Evolutionary conservation across 2,888 invertebrate species (phyloP).

Genomic region (Chloroclystis v-ata): DNA sequence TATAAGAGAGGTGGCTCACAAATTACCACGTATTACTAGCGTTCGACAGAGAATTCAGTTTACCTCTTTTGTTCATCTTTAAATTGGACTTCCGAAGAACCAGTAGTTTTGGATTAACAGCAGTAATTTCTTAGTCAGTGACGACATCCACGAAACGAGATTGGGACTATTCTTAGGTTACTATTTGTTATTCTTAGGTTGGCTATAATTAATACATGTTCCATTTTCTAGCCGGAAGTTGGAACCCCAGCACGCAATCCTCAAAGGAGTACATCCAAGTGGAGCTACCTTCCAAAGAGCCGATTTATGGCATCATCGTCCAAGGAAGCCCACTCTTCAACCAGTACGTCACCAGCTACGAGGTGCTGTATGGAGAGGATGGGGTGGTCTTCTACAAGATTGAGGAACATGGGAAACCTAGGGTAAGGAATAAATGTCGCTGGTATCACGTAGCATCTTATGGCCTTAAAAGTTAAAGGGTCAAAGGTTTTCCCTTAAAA

Average conservation of each 20-base stretch:
- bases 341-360: constrained; percentile 88
- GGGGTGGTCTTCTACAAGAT: constrained; percentile 19
- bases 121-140: no score
- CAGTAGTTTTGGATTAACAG: no score
- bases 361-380: constrained; percentile 82
- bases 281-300: constrained; percentile 11
- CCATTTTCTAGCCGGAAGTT: constrained; percentile 74
- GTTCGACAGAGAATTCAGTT: no score
- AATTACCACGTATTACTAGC: no score
- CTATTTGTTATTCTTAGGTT: not conserved
- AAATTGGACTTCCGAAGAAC: no score
- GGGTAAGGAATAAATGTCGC: constrained; percentile 8
- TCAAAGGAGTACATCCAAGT: constrained; percentile 76
- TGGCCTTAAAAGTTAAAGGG: no score
- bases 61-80: no score
- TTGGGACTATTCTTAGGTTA: no score
- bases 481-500: no score
- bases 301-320: constrained; percentile 13
- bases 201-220: not conserved
- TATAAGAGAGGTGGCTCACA: no score
- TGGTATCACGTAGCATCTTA: no score
- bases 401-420: constrained; percentile 12
- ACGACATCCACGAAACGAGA: no score
- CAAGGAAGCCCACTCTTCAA: constrained; percentile 54
- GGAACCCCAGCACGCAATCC: constrained; percentile 81